These are phyloP conservation scores for Lasiommata megera DNA, from an alignment of 2,888 invertebrate genomes.

Conservation along the genomic window DNA sequence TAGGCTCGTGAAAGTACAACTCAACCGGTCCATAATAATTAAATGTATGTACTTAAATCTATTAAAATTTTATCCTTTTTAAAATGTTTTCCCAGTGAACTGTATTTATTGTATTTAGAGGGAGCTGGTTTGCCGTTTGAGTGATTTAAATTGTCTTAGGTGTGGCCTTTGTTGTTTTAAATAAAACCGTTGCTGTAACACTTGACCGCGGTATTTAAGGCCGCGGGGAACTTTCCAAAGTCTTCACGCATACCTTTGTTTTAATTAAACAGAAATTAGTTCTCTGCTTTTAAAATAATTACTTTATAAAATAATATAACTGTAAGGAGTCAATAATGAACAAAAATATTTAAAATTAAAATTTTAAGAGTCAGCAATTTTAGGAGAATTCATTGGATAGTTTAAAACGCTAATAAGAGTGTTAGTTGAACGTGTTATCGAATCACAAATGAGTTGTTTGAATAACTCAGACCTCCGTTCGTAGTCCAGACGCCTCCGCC, in stretches of 20 bases:
- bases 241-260: neutral
- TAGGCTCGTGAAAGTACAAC: too few species aligned
- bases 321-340: too few species aligned
- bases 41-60: too few species aligned
- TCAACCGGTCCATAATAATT: too few species aligned
- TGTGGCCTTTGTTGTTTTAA: neutral
- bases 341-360: too few species aligned
- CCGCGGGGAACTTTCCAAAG: neutral
- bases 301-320: neutral
- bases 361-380: too few species aligned
- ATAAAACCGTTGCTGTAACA: neutral
- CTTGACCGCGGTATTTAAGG: neutral
- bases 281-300: neutral
- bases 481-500: constrained; percentile 36
- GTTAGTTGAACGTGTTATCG: constrained; percentile 23
- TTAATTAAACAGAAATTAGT: neutral
- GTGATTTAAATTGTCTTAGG: neutral
- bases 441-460: constrained; percentile 31
- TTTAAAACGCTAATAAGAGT: constrained; percentile 5
- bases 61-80: too few species aligned
- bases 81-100: too few species aligned
- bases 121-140: neutral
- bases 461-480: constrained; percentile 37
- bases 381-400: neutral
- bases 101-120: too few species aligned